Conservation (phyloP, 2,113 vertebrate genomes). For the Glaucomys volans region DNA sequence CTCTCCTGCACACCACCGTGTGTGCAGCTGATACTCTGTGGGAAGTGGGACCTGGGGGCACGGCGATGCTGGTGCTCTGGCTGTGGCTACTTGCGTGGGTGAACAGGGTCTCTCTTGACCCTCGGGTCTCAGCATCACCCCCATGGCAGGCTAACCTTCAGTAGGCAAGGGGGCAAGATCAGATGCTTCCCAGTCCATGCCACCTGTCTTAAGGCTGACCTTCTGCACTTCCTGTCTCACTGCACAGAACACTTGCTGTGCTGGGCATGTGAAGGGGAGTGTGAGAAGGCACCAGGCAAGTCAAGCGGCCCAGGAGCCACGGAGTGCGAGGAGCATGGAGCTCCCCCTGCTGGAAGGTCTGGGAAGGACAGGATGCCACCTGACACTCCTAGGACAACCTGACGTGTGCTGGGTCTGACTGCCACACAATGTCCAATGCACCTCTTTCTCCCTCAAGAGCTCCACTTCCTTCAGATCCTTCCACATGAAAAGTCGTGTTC, state of each 20-base stretch:
- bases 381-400: no score
- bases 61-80: fast-evolving
- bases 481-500: background rate
- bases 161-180: background rate
- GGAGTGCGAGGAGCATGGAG: background rate
- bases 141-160: background rate
- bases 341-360: background rate
- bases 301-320: fast-evolving
- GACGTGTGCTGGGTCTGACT: no score
- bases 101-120: no score
- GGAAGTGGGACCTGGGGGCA: background rate
- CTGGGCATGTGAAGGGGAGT: background rate
- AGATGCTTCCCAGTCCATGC: fast-evolving
- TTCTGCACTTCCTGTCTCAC: background rate
- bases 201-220: background rate
- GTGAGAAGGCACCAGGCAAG: no score
- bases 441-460: background rate
- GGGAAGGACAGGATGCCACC: fast-evolving
- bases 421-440: no score
- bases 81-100: no score
- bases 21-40: background rate
- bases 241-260: fast-evolving
- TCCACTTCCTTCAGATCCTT: background rate
- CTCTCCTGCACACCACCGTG: background rate
- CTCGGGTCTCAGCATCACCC: background rate